A percentile compares a stretch with the other conserved stretches of the same genome.
phyloP scores from a whole-genome alignment of 2,888 invertebrate genomes.

The Enchytraeus crypticus region DNA sequence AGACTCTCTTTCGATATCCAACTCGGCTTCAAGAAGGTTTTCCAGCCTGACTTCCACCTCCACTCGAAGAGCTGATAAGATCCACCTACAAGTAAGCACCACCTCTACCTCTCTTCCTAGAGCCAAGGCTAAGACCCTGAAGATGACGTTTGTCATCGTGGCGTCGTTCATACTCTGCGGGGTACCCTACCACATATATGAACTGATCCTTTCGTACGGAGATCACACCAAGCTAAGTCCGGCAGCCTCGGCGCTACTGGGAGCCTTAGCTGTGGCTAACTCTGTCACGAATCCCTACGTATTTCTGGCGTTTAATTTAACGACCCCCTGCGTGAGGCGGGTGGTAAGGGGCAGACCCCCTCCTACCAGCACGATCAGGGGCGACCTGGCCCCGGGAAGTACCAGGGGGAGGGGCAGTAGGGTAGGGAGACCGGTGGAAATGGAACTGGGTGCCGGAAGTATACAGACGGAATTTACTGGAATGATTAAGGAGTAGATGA shows the following conservation, averaged over 20 bases:
- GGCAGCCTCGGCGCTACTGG: conserved; percentile 35
- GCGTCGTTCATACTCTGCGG: conserved; percentile 43
- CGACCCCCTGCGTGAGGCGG: neutral
- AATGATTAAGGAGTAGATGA: no score
- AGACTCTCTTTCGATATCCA: no score
- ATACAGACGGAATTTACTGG: no score
- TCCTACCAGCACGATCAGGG: no score
- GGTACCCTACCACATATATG: conserved; percentile 43
- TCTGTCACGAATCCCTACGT: conserved; percentile 45
- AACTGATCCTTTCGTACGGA: conserved; percentile 44
- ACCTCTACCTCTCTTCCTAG: conserved; percentile 39
- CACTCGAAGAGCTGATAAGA: conserved; percentile 27
- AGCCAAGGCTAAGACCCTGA: conserved; percentile 47
- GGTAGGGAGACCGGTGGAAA: no score
- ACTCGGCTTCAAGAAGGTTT: no score
- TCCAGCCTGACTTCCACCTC: no score
- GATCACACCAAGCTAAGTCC: conserved; percentile 31
- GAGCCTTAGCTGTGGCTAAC: conserved; percentile 43
- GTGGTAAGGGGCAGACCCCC: no score
- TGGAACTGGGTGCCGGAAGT: no score
- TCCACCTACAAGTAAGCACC: conserved; percentile 38
- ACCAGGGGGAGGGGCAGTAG: no score
- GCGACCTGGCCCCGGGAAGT: no score
- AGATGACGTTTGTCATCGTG: conserved; percentile 48
- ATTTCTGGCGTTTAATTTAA: conserved; percentile 41